Base-by-base conservation (phyloP, 2,888 invertebrate genomes). In the Lissonota sp. region DNA sequence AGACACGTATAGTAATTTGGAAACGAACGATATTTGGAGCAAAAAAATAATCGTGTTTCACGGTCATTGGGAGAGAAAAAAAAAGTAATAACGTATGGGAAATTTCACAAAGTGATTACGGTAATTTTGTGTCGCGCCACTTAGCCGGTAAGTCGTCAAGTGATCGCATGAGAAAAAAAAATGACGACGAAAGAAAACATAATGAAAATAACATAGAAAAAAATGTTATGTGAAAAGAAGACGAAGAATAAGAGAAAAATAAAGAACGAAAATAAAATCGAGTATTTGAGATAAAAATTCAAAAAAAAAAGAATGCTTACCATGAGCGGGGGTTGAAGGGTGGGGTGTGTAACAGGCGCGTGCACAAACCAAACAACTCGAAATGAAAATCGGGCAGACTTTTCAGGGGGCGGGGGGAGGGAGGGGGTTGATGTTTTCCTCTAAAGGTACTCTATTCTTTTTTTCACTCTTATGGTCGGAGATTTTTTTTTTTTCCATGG, bases 351-450 rank as follows among this genome's bases (percentile, higher is more conserved):
- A 91, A 92, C 92, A 92, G 92, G 92, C 91, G 91, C 92, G 92
- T 92, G 92, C 92, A 92, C 92, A 92, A 92, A 92, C 92, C 92
- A 92, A 92, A 92, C 91, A 92, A 92, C 92, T 92, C 91, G 92
- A 92, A 92, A 92, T 92, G 91, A 92, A 92, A 92, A 92, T 91
- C 88, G 91, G 91, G 88, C 87, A 90, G 91, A 89, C 87, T 88
- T 87, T 89, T 90, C 87, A 88, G 89, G 85, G 85, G 86, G 84
- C 86, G 88, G 88, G 85, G 40, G 57, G 44, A 49, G 49, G 46
- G 40, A 42, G 5, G n/a, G 39, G 60, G 69, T 53, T 62, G 14
- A 60, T 64, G 40, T 70, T 72, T 57, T 42, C 37, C 6, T 75
- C 75, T 44, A 1, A 8, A 44, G 6, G 44, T 44, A 44, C 10